Evolutionary conservation across 2,888 invertebrate species (phyloP).

Genomic region (Cremastobaeus sp.): DNA sequence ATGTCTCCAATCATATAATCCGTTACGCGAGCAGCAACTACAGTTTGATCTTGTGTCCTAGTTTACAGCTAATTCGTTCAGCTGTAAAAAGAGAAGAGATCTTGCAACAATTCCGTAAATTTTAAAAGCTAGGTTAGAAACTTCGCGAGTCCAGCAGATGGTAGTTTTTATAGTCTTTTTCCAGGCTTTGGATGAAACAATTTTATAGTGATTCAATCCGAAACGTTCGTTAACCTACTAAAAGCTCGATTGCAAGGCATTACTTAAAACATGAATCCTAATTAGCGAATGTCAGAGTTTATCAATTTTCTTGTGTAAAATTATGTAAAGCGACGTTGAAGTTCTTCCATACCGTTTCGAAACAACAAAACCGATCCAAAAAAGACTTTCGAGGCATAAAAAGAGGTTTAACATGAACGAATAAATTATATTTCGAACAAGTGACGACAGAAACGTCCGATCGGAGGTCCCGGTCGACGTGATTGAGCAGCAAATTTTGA

Average conservation of each 20-base stretch:
- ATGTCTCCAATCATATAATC: slow-evolving; percentile 63
- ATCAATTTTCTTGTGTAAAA: too few species aligned
- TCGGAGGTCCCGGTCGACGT: background rate
- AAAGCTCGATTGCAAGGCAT: too few species aligned
- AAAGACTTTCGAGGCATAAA: too few species aligned
- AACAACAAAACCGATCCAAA: too few species aligned
- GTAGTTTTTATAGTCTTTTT: background rate
- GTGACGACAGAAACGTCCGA: background rate
- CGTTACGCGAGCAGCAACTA: slow-evolving; percentile 53
- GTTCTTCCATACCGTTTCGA: too few species aligned
- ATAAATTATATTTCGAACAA: background rate
- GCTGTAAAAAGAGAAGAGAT: slow-evolving; percentile 25
- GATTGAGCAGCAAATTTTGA: slow-evolving; percentile 6
- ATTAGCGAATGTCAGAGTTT: too few species aligned
- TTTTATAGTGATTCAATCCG: background rate
- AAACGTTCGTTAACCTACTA: too few species aligned
- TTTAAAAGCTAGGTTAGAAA: slow-evolving; percentile 30
- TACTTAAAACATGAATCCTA: too few species aligned
- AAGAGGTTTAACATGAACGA: background rate
- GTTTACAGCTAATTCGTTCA: slow-evolving; percentile 23
- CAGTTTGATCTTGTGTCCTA: slow-evolving; percentile 54
- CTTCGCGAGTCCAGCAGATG: background rate
- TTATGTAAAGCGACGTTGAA: too few species aligned
- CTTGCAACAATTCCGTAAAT: slow-evolving; percentile 28
- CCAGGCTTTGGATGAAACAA: background rate